A percentile compares a stretch with the other conserved stretches of the same genome.
Conservation (phyloP, 2,888 invertebrate species). For the Patella depressa region DNA sequence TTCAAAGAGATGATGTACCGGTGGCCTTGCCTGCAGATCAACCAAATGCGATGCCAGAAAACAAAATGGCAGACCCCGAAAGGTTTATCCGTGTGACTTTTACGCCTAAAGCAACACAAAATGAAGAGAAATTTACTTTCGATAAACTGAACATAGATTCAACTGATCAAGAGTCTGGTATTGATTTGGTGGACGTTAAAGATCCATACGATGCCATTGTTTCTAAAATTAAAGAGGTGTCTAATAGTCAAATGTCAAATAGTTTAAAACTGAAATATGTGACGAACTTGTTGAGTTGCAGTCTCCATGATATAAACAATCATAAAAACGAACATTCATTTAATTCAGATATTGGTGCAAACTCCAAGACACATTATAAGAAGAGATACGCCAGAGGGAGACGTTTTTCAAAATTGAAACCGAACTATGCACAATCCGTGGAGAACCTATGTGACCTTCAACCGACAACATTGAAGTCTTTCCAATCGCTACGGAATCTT, state of each 20-base stretch:
- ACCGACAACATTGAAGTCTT: not conserved
- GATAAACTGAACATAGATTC: conserved; percentile 14
- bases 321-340: no score
- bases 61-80: conserved; percentile 12
- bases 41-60: not conserved
- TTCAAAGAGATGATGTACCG: not conserved
- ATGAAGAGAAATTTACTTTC: not conserved
- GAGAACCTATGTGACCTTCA: conserved; percentile 15
- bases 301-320: conserved; percentile 7
- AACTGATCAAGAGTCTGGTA: conserved; percentile 29
- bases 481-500: not conserved
- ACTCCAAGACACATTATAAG: not conserved
- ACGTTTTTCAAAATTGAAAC: not conserved
- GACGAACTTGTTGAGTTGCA: conserved; percentile 25
- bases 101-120: conserved; percentile 18
- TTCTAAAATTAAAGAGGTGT: conserved; percentile 33
- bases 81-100: conserved; percentile 34
- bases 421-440: conserved; percentile 7
- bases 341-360: not conserved
- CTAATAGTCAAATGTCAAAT: conserved; percentile 31
- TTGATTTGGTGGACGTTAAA: conserved; percentile 23
- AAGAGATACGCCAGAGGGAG: not conserved
- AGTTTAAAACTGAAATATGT: conserved; percentile 35
- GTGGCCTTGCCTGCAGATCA: not conserved
- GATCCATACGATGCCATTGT: conserved; percentile 36